phyloP scores from a whole-genome alignment of 2,888 invertebrate species.

The Baronia brevicornis region DNA sequence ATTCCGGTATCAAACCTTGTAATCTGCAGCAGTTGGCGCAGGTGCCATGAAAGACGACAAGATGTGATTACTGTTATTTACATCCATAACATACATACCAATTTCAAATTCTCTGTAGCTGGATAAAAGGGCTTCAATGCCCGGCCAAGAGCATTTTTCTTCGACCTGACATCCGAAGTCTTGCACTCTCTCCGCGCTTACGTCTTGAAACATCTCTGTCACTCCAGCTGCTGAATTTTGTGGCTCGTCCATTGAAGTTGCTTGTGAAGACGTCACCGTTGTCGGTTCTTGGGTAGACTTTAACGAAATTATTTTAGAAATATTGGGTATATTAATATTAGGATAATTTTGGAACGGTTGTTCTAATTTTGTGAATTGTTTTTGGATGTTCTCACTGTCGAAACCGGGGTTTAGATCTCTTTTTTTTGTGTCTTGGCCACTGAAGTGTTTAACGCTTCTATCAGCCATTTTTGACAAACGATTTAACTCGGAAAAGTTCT shows the following conservation, averaged over 20 bases:
- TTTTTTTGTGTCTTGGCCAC: conserved; percentile 47
- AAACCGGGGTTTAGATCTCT: conserved; percentile 58
- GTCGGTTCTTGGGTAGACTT: conserved; percentile 39
- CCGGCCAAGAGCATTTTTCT: conserved; percentile 56
- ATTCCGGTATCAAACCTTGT: too few species aligned
- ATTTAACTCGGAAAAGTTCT: conserved; percentile 62
- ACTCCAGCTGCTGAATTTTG: conserved; percentile 46
- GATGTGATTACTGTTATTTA: too few species aligned
- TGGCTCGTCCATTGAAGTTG: conserved; percentile 65
- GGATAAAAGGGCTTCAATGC: conserved; percentile 61
- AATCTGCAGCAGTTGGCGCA: too few species aligned
- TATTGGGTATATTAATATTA: conserved; percentile 56
- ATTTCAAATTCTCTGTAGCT: conserved; percentile 69
- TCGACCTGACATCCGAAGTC: conserved; percentile 44
- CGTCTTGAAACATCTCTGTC: conserved; percentile 28
- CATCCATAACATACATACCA: conserved; percentile 44
- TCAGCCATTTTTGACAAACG: conserved; percentile 67
- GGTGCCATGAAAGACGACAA: background rate
- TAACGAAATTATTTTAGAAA: conserved; percentile 57
- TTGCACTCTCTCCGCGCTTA: conserved; percentile 20
- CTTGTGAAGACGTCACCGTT: conserved; percentile 34
- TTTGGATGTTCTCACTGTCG: conserved; percentile 58
- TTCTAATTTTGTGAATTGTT: conserved; percentile 24
- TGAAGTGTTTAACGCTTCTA: conserved; percentile 57
- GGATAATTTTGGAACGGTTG: conserved; percentile 33